Base-by-base conservation (phyloP, 2,888 invertebrate species). In the Pollenia griseotomentosa region DNA sequence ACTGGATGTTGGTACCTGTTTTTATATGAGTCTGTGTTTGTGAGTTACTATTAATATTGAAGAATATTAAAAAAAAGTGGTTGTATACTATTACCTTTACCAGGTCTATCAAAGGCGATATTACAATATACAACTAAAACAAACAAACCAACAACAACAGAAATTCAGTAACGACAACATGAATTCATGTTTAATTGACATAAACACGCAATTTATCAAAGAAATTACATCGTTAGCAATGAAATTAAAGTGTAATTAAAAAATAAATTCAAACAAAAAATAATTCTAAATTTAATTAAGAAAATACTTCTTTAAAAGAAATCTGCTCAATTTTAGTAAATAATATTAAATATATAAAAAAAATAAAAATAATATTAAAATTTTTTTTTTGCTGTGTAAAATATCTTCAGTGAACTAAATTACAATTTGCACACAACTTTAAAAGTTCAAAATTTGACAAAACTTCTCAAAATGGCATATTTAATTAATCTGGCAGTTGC, bases 61-160 rank as follows among this genome's bases (percentile, higher is more conserved):
- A 74, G 68, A 61, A 77, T 53, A 77, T 53, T n/a, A n/a, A 14
- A 12, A n/a, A 57, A 66, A 86, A 70, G 66, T 84, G 73, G 73
- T 81, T 78, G 81, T 82, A 77, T 78, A 81, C 78, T 84, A 87
- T 85, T 82, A 87, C 74, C 78, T 63, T 78, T 82, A 85, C 85
- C 74, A 74, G 78, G 79, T 68, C 81, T 78, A 73, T 84, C 73
- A 84, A 68, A 87, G 78, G 44, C 77, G 66, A 74, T 68, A 73
- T 63, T 84, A 78, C 55, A 63, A 73, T 57, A 59, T 68, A 57
- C 33, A 6, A 33, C 79, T 48, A 75, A 71, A 57, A 65, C 6
- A 71, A 71, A 12, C 70, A 6, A 33, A 46, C 23, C 73, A 73
- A 44, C 63, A 59, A 59, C 16, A n/a, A n/a, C 68, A 57, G 16